phyloP scores from a whole-genome alignment of 1,140 invertebrate genomes.

The Pantala flavescens region DNA sequence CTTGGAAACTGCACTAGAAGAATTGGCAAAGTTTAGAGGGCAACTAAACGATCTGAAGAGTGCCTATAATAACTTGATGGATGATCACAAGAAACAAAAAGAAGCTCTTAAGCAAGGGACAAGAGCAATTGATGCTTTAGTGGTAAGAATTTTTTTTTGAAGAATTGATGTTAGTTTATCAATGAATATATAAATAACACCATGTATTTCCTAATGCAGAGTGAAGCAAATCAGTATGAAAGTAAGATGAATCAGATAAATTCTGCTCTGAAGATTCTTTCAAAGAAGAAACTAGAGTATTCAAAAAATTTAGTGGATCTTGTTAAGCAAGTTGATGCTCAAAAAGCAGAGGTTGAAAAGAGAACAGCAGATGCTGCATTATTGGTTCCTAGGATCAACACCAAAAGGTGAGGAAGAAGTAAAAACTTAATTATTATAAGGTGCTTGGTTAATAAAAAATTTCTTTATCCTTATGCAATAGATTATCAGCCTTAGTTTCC shows the following conservation, averaged over 20 bases:
- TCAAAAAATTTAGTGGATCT: too few relatives aligned
- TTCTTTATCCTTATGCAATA: too few relatives aligned
- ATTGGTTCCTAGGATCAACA: conserved; percentile 35
- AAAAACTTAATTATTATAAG: too few relatives aligned
- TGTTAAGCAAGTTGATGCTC: conserved; percentile 25
- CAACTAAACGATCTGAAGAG: conserved; percentile 22
- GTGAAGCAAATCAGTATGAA: too few relatives aligned
- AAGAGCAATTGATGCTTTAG: conserved; percentile 30
- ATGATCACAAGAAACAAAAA: conserved; percentile 31
- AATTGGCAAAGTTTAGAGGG: conserved; percentile 23
- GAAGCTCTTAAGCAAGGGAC: conserved; percentile 30
- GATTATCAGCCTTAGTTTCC: too few relatives aligned
- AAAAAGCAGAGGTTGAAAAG: conserved; percentile 22
- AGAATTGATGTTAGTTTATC: too few relatives aligned
- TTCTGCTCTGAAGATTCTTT: too few relatives aligned
- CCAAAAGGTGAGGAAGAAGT: conserved; percentile 30
- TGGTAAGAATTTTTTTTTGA: conserved; percentile 16
- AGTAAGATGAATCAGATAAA: too few relatives aligned
- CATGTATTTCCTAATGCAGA: too few relatives aligned
- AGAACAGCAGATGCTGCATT: conserved; percentile 28
- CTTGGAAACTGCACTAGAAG: conserved; percentile 27
- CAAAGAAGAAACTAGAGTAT: too few relatives aligned
- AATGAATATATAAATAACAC: too few relatives aligned
- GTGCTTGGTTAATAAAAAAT: too few relatives aligned
- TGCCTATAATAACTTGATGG: conserved; percentile 25